Conservation (phyloP, 1,140 invertebrate species). For the Lysiphlebus fabarum region DNA sequence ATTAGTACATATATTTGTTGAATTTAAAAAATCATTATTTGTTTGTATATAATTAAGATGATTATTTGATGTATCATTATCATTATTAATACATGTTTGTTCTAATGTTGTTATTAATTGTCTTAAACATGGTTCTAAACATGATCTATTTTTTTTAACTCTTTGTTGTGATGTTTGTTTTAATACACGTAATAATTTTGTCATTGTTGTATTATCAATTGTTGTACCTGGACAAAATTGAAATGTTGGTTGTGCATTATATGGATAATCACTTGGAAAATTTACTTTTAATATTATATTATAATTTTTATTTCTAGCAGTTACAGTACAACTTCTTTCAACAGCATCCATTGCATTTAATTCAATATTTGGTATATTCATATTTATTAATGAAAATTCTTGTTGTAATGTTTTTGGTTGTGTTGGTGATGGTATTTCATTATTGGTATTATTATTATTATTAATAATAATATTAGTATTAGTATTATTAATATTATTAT, state of each 20-base stretch:
- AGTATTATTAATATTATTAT: no score
- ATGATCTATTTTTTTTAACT: conserved; percentile 74
- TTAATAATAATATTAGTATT: no score
- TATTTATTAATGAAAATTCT: conserved; percentile 84
- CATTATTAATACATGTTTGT: conserved; percentile 55
- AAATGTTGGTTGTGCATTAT: conserved; percentile 69
- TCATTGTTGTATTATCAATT: conserved; percentile 60
- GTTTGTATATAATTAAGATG: conserved; percentile 48
- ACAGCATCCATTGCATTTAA: conserved; percentile 67
- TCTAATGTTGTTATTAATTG: conserved; percentile 70
- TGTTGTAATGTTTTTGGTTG: conserved; percentile 70
- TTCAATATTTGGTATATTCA: conserved; percentile 81
- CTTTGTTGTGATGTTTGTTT: conserved; percentile 71
- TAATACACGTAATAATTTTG: conserved; percentile 67
- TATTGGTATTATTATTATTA: no score
- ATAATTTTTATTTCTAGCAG: conserved; percentile 69
- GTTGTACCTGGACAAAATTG: conserved; percentile 64
- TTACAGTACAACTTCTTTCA: conserved; percentile 72
- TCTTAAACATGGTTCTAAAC: conserved; percentile 75
- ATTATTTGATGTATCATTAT: conserved; percentile 40
- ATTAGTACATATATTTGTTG: conserved; percentile 45
- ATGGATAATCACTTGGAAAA: conserved; percentile 78
- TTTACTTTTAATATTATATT: conserved; percentile 73
- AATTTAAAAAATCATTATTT: conserved; percentile 48
- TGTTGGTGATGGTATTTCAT: conserved; percentile 48